Evolutionary conservation across 2,888 invertebrate species (phyloP).

Genomic region (Hypomecis punctinalis): DNA sequence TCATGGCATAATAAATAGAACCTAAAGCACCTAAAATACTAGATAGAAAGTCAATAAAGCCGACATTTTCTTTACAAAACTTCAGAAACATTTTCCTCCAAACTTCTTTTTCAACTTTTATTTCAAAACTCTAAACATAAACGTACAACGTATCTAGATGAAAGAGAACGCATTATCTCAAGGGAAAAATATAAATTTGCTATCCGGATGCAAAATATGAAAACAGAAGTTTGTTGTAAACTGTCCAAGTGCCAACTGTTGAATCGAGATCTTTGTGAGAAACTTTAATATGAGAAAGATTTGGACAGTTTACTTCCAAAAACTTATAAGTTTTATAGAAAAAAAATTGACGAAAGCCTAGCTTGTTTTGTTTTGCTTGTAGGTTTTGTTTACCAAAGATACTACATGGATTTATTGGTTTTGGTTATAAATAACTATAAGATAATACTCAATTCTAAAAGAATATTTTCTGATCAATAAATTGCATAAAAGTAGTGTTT

Average conservation of each 20-base stretch:
- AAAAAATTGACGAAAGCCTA: background rate
- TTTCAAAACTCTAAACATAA: constrained; percentile 4
- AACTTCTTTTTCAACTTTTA: background rate
- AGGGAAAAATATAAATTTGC: constrained; percentile 10
- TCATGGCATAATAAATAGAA: too few relatives aligned
- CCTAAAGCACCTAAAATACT: too few relatives aligned
- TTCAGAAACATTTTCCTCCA: background rate
- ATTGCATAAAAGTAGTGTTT: too few relatives aligned
- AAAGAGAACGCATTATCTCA: background rate
- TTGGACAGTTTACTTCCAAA: background rate
- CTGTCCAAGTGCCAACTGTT: constrained; percentile 26
- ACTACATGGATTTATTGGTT: too few relatives aligned
- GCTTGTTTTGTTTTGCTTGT: too few relatives aligned
- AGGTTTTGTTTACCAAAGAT: too few relatives aligned
- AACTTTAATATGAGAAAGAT: constrained; percentile 11
- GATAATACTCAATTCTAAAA: too few relatives aligned
- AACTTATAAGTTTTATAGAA: background rate
- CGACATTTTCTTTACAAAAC: too few relatives aligned
- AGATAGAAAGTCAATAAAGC: too few relatives aligned
- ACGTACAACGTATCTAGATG: background rate
- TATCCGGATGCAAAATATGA: constrained; percentile 11
- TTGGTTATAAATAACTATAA: too few relatives aligned
- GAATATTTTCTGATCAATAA: too few relatives aligned
- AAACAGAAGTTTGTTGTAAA: constrained; percentile 14
- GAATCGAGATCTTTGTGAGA: constrained; percentile 12